A percentile compares a stretch with the other conserved stretches of the same genome.
Evolutionary conservation across 2,797 vertebrate genomes (phyloP).

Genomic region (Furcifer pardalis): DNA sequence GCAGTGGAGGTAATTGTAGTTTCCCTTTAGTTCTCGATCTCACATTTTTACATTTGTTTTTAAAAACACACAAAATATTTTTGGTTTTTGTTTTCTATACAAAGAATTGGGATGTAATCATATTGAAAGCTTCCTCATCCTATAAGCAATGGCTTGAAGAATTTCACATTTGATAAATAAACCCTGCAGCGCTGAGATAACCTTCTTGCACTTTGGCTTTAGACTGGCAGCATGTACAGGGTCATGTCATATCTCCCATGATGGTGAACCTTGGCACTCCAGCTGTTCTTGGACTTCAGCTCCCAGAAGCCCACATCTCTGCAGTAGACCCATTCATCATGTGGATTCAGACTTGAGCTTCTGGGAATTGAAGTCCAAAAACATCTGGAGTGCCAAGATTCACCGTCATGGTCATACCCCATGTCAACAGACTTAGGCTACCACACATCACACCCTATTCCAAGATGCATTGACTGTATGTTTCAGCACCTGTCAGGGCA

Average conservation of each 20-base stretch:
- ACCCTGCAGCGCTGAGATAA: not conserved
- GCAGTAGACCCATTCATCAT: no score
- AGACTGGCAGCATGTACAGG: not conserved
- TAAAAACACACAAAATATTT: not conserved
- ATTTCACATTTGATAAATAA: not conserved
- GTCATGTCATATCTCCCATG: not conserved
- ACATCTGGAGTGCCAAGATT: no score
- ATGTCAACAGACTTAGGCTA: no score
- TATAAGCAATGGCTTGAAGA: not conserved
- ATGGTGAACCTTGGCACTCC: no score
- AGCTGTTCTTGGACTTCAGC: no score
- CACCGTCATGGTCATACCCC: no score
- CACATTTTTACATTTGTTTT: not conserved
- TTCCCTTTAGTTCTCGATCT: constrained; percentile 23
- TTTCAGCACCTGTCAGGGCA: not conserved
- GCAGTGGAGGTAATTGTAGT: not conserved
- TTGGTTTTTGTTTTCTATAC: not conserved
- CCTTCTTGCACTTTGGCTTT: no score
- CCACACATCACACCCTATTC: not conserved
- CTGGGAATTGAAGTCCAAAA: no score
- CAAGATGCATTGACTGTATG: not conserved
- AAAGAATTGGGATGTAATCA: no score
- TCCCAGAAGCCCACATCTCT: no score
- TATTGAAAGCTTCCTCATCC: not conserved
- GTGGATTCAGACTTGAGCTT: no score